A percentile compares a stretch with the other conserved stretches of the same genome.
phyloP scores from a whole-genome alignment of 2,797 vertebrate genomes.

The Hipposideros larvatus region DNA sequence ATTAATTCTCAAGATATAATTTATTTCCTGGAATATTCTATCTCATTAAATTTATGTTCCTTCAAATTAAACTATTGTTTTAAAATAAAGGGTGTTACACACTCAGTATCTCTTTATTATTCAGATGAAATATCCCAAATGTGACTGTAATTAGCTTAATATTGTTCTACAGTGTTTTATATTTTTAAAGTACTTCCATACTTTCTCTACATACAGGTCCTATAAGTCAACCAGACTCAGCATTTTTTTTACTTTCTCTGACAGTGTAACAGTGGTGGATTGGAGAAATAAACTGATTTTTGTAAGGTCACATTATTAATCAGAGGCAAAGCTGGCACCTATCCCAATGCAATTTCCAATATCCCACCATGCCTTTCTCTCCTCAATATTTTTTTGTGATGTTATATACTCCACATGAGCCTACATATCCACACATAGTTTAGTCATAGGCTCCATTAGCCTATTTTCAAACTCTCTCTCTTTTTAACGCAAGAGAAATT shows the following conservation, averaged over 20 bases:
- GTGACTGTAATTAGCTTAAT: conserved; percentile 51
- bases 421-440: background rate
- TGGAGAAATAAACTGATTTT: conserved; percentile 38
- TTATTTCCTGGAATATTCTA: conserved; percentile 62
- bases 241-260: background rate
- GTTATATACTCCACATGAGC: background rate
- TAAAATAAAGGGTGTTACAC: conserved; percentile 66
- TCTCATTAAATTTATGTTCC: conserved; percentile 74
- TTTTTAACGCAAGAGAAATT: background rate
- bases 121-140: background rate
- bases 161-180: background rate
- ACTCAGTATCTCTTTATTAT: conserved; percentile 45
- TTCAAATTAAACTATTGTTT: conserved; percentile 74
- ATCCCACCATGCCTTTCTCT: background rate
- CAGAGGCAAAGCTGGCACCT: background rate
- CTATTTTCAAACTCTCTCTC: background rate
- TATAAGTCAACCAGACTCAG: background rate
- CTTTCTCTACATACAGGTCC: background rate
- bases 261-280: background rate
- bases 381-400: background rate
- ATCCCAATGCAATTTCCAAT: background rate
- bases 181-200: background rate
- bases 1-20: conserved; percentile 73
- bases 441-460: background rate
- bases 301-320: background rate